Conservation (phyloP, 2,113 vertebrate species). For the Bostrychus sinensis region DNA sequence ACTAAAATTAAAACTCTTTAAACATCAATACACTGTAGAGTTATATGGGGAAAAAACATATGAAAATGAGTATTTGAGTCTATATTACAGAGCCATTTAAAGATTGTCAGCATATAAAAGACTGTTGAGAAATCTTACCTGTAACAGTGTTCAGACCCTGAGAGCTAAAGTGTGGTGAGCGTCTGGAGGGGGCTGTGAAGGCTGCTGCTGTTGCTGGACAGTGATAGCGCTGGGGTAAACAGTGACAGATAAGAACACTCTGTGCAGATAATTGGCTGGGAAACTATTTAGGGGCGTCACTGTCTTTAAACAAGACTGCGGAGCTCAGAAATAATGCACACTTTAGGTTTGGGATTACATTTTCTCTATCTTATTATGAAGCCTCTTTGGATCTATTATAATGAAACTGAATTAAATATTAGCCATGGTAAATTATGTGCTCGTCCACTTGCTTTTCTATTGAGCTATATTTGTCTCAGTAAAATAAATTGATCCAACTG, state of each 20-base stretch:
- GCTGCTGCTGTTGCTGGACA: conserved; percentile 54
- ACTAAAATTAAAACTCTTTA: too few species aligned
- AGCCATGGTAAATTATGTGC: too few species aligned
- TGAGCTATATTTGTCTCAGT: too few species aligned
- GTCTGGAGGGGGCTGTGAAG: conserved; percentile 46
- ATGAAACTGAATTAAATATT: too few species aligned
- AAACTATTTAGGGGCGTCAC: conserved; percentile 58
- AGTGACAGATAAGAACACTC: conserved; percentile 75
- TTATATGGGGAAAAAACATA: conserved; percentile 17
- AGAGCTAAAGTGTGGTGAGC: conserved; percentile 12
- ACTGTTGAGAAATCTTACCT: not conserved
- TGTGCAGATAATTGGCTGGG: conserved; percentile 76
- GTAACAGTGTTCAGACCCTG: conserved; percentile 12
- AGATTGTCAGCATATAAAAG: not conserved
- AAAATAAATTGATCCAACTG: too few species aligned
- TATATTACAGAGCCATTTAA: not conserved
- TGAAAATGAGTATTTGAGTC: not conserved
- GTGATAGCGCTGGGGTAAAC: conserved; percentile 73
- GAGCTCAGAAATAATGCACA: not conserved
- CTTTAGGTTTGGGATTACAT: not conserved
- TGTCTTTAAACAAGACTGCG: conserved; percentile 3
- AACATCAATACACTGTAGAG: too few species aligned
- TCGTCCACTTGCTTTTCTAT: too few species aligned
- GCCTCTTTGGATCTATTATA: too few species aligned
- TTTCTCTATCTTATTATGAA: not conserved